Conservation (phyloP, 1,140 invertebrate species). For the Batillaria attramentaria region DNA sequence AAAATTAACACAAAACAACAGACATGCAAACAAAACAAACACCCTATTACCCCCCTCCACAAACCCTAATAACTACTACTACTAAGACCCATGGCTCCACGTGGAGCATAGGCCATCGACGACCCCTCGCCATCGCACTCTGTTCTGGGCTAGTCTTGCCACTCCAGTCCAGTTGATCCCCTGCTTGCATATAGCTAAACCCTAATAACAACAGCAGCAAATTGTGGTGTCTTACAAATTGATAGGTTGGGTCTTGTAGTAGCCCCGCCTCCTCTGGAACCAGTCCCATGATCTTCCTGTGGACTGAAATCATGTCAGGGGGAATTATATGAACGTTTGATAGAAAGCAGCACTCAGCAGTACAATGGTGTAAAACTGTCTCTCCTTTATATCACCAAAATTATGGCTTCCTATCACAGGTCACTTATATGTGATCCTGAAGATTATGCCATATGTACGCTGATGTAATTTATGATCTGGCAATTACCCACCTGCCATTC, state of each 20-base stretch:
- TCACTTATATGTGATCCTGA: neutral
- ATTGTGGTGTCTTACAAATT: conserved; percentile 61
- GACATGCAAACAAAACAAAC: neutral
- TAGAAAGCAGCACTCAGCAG: neutral
- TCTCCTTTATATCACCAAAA: neutral
- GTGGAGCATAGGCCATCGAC: too few species aligned
- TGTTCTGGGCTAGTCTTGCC: too few species aligned
- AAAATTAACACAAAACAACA: neutral
- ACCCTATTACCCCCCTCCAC: neutral
- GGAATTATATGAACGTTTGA: neutral
- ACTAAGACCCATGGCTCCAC: too few species aligned
- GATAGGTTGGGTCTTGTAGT: conserved; percentile 61
- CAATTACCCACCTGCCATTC: conserved; percentile 64
- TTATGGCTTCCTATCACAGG: neutral
- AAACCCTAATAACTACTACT: neutral
- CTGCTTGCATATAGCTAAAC: neutral
- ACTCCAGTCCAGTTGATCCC: too few species aligned
- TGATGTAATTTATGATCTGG: neutral
- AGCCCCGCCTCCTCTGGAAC: conserved; percentile 63
- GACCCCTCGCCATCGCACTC: too few species aligned
- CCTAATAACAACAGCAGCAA: neutral
- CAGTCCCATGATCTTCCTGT: conserved; percentile 64
- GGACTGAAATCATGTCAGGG: conserved; percentile 45
- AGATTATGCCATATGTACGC: neutral
- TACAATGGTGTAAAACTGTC: neutral